phyloP scores from a whole-genome alignment of 2,113 vertebrate genomes.

The Corydoras maculifer region DNA sequence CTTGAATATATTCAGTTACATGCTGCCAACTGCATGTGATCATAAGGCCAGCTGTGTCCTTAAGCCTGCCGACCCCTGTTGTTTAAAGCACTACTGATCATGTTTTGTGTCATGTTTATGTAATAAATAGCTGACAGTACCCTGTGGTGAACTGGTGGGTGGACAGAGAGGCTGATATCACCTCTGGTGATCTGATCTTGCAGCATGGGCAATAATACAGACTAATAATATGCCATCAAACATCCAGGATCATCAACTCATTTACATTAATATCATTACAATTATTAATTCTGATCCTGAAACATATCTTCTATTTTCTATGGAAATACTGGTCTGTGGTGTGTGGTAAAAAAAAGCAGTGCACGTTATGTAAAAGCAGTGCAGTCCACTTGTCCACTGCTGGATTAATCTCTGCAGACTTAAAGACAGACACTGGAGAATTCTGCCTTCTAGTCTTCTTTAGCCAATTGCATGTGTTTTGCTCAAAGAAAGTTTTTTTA shows the following conservation, averaged over 20 bases:
- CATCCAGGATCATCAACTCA: not conserved
- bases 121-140: constrained; percentile 41
- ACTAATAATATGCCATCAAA: constrained; percentile 33
- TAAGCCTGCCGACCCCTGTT: not conserved
- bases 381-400: not conserved
- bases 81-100: constrained; percentile 14
- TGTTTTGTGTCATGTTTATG: constrained; percentile 36
- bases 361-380: not conserved
- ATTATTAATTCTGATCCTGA: too few species aligned
- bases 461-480: constrained; percentile 19
- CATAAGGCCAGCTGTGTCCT: constrained; percentile 2
- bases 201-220: constrained; percentile 19
- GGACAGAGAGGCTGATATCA: constrained; percentile 34
- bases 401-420: constrained; percentile 11
- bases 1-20: constrained; percentile 36
- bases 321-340: not conserved
- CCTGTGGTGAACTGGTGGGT: constrained; percentile 31
- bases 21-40: not conserved
- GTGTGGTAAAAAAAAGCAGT: not conserved
- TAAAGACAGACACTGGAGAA: not conserved
- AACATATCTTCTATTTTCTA: too few species aligned
- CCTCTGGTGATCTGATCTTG: constrained; percentile 28
- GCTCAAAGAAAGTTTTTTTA: constrained; percentile 21
- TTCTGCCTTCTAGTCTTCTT: not conserved
- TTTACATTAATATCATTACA: not conserved